Evolutionary conservation across 2,113 vertebrate genomes (phyloP), one percentile per base, ranked within the genome.

Genomic region (Hypocryptadius cinnamomeus): DNA sequence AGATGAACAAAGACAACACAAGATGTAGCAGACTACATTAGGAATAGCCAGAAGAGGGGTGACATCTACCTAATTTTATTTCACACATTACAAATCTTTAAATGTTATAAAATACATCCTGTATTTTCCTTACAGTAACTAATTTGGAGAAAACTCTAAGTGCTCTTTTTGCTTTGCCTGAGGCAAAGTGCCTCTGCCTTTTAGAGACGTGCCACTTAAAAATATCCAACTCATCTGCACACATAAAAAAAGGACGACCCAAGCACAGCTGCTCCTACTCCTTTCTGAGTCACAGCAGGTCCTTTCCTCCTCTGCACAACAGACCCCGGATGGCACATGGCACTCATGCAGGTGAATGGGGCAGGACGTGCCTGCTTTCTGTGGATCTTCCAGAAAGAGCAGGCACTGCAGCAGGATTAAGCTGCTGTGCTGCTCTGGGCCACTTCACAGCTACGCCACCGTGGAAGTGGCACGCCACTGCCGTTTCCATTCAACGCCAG

Each of bases 361-460:
- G 23, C 10, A 61, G 31, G 45, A 65, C 0, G 0, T 8, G 10
- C 19, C 60, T 40, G 85, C 56, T 53, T 39, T 37, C 81, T 11
- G 8, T 1, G 37, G 21, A 4, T 18, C 73, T 65, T 77, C 78
- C 83, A 79, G 71, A 85, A 79, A 50, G 10, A 74, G 65, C 65
- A 42, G 33, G 50, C 61, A 60, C 70, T 5, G 0, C 2, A 1
- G 70, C 45, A 37, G 79, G 60, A 74, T 82, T 66, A 51, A 71
- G 30, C 57, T 23, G 13, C 18, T 35, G 1, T 14, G 5, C 81
- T 48, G 61, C 63, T 44, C 84, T 1, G 8, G 27, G 71, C 54
- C 48, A 9, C 39, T 25, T 17, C 31, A 18, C 70, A 40, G 44
- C 64, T 10, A n/a, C 0, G 1, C 64, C 0, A 2, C 40, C 6